Percentiles rank a stretch among this genome's conserved stretches.
phyloP scores from a whole-genome alignment of 2,797 vertebrate genomes.

The Tragelaphus oryx region DNA sequence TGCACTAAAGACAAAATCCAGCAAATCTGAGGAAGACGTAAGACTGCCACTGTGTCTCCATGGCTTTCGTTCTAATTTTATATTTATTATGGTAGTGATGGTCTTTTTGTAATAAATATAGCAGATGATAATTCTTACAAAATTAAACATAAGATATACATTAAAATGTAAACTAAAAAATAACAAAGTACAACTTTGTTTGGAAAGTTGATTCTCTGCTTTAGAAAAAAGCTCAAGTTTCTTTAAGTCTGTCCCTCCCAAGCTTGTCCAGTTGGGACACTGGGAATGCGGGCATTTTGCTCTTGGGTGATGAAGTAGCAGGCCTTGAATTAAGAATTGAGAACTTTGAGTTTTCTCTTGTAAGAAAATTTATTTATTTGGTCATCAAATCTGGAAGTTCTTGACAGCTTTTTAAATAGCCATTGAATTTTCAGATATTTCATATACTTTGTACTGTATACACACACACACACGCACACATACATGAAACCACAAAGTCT shows the following conservation, averaged over 20 bases:
- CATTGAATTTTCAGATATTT: not conserved
- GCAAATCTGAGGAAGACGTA: fast-evolving
- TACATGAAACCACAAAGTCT: not conserved
- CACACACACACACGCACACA: fast-evolving
- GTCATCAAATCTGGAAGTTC: not conserved
- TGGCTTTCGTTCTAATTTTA: not conserved
- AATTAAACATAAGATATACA: not conserved
- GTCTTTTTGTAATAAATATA: not conserved
- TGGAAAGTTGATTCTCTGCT: not conserved
- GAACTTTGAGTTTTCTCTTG: not conserved
- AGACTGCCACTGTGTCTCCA: fast-evolving
- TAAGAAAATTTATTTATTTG: not conserved
- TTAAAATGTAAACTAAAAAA: not conserved
- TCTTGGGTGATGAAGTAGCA: not conserved
- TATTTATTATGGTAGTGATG: not conserved
- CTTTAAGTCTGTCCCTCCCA: too few relatives aligned
- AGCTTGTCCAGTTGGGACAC: not conserved
- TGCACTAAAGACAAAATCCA: not conserved
- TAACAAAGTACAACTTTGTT: not conserved
- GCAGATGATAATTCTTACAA: not conserved
- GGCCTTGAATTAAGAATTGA: not conserved
- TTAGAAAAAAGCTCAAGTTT: not conserved
- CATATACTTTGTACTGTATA: not conserved
- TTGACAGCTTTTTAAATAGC: not conserved
- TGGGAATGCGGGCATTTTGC: too few relatives aligned